Evolutionary conservation across 2,113 vertebrate genomes (phyloP), one percentile per base, ranked within the genome.

Genomic region (Proterorhinus semilunaris): DNA sequence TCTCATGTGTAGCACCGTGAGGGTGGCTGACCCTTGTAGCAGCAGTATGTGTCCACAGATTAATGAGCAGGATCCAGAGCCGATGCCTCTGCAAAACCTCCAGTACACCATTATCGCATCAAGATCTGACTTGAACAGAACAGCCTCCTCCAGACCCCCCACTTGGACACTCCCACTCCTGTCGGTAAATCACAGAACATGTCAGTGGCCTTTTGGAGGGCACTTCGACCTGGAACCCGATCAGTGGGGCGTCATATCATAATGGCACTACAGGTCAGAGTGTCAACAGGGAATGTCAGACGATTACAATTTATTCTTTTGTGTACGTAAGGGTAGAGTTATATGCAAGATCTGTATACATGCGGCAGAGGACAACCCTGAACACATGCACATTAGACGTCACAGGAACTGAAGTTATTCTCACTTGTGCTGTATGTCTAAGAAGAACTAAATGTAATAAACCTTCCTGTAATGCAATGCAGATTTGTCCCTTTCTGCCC

Each of bases 11-110:
- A 81, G 58, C 62, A 50, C 49, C 62, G 83, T 66, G 86, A 83
- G 80, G 82, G 86, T 75, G 77, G 59, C 66, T 67, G 65, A 58
- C 61, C 49, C 8, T 69, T 43, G 51, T 62, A 63, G 61, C 55
- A 73, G 68, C 78, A 76, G 68, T 69, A 77, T 84, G 83, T 66
- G 64, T 81, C 74, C 80, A 36, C 27, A 78, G 71, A 80, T 69
- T 87, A 89, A 87, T 80, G 77, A 85, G 69, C 74, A 15, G 67
- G 51, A 63, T 69, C 47, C 62, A 72, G 58, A 69, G 69, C 72
- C 53, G 15, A 55, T 9, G 53, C 53, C 17, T 54, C 50, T 66
- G 17, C 54, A 54, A 64, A 21, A 75, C 71, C 70, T 62, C 58
- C 57, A 53, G 57, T 68, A 62, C 50, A 77, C 65, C 69, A 63